Conservation (phyloP, 1,140 invertebrate genomes). For the Battus philenor region DNA sequence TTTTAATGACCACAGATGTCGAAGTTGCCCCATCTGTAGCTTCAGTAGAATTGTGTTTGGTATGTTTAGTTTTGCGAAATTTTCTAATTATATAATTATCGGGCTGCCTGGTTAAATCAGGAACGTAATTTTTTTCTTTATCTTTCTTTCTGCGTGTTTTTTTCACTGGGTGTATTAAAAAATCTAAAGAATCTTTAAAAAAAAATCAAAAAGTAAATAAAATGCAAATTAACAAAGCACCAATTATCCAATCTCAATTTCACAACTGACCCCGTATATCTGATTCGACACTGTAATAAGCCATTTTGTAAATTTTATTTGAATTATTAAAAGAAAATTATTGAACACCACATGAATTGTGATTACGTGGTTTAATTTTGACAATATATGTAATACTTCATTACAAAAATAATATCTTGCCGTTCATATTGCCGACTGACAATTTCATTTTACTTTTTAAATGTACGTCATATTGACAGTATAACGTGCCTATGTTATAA, state of each 20-base stretch:
- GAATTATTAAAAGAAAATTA: too few species aligned
- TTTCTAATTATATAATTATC: slow-evolving; percentile 13
- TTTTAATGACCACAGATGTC: slow-evolving; percentile 9
- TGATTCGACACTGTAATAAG: slow-evolving; percentile 22
- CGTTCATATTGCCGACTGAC: slow-evolving; percentile 11
- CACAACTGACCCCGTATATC: slow-evolving; percentile 32
- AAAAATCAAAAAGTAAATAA: slow-evolving; percentile 28
- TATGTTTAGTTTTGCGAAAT: slow-evolving; percentile 6
- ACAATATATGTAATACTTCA: slow-evolving; percentile 12
- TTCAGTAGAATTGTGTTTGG: slow-evolving; percentile 4
- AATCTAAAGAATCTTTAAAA: slow-evolving; percentile 44
- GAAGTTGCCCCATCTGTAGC: slow-evolving; percentile 1
- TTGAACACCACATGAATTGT: slow-evolving; percentile 15
- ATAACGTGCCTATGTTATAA: not conserved
- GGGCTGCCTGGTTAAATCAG: slow-evolving; percentile 1
- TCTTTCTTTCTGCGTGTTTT: slow-evolving; percentile 18
- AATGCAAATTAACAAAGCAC: slow-evolving; percentile 23
- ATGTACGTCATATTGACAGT: slow-evolving; percentile 7
- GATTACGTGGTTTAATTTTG: slow-evolving; percentile 11
- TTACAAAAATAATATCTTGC: slow-evolving; percentile 10
- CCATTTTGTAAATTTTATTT: slow-evolving; percentile 24
- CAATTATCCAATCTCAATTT: slow-evolving; percentile 24
- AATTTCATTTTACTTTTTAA: slow-evolving; percentile 13
- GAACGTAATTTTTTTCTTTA: slow-evolving; percentile 9
- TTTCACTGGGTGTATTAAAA: slow-evolving; percentile 38